phyloP scores from a whole-genome alignment of 2,113 vertebrate genomes.

The Bubo blakistoni region DNA sequence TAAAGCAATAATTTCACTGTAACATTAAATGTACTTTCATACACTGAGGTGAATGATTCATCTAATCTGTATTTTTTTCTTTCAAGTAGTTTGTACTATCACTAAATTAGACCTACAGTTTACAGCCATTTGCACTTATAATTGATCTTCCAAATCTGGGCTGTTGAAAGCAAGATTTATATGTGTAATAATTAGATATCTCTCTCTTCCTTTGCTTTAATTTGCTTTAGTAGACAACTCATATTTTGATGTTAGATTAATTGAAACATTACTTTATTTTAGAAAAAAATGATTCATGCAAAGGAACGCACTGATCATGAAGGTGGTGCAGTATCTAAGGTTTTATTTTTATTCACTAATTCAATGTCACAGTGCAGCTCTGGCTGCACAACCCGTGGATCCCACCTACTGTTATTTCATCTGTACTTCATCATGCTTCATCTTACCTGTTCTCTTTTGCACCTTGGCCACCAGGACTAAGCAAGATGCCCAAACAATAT shows the following conservation, averaged over 20 bases:
- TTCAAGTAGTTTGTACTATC: background rate
- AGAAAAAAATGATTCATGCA: background rate
- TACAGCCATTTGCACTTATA: background rate
- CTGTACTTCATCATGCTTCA: background rate
- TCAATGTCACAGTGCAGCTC: background rate
- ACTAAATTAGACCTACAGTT: background rate
- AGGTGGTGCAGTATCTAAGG: background rate
- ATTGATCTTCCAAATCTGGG: background rate
- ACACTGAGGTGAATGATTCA: background rate
- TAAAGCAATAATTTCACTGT: background rate
- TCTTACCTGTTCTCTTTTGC: background rate
- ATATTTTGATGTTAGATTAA: background rate
- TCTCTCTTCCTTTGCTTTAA: background rate
- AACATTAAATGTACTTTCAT: background rate
- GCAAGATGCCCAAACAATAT: background rate
- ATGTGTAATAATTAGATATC: background rate
- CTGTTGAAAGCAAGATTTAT: background rate
- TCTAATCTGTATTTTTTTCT: background rate
- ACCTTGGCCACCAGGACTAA: background rate
- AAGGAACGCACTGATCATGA: background rate
- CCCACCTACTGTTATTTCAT: background rate
- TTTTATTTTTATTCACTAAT: background rate
- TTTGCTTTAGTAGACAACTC: background rate
- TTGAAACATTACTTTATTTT: background rate
- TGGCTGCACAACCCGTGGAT: background rate